phyloP scores from a whole-genome alignment of 2,113 vertebrate genomes.

The Mobula birostris region DNA sequence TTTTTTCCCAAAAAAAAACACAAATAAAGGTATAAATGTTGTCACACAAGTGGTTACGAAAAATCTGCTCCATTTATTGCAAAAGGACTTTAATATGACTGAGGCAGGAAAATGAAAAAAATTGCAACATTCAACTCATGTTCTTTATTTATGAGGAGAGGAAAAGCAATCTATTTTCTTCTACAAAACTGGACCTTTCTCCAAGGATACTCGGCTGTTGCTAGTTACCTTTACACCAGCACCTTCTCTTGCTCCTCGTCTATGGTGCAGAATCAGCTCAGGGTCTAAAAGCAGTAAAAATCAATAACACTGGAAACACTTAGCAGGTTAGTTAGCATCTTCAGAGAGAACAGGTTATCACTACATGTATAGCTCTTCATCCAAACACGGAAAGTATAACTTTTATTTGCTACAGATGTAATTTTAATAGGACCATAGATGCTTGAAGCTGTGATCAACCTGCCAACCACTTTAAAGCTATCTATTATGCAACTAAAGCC shows the following conservation, averaged over 20 bases:
- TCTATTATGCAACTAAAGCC: not conserved
- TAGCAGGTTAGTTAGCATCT: not conserved
- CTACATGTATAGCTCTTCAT: not conserved
- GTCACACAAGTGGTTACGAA: not conserved
- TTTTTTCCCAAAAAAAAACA: not conserved
- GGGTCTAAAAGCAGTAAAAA: not conserved
- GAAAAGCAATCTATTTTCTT: not conserved
- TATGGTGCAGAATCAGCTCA: not conserved
- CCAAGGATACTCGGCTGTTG: not conserved
- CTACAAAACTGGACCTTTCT: not conserved
- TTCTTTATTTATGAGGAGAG: not conserved
- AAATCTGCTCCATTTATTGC: not conserved
- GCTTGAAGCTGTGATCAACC: not conserved
- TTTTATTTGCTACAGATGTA: not conserved
- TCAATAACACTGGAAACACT: not conserved
- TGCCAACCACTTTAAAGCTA: not conserved
- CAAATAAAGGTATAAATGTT: not conserved
- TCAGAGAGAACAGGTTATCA: not conserved
- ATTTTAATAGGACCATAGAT: not conserved
- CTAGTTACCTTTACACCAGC: not conserved
- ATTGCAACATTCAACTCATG: not conserved
- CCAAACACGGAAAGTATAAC: not conserved
- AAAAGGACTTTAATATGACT: not conserved
- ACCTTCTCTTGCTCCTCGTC: not conserved
- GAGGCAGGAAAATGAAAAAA: not conserved